These are phyloP conservation scores for Dichetophora obliterata DNA, from an alignment of 2,888 invertebrate species.

Conservation along the genomic window DNA sequence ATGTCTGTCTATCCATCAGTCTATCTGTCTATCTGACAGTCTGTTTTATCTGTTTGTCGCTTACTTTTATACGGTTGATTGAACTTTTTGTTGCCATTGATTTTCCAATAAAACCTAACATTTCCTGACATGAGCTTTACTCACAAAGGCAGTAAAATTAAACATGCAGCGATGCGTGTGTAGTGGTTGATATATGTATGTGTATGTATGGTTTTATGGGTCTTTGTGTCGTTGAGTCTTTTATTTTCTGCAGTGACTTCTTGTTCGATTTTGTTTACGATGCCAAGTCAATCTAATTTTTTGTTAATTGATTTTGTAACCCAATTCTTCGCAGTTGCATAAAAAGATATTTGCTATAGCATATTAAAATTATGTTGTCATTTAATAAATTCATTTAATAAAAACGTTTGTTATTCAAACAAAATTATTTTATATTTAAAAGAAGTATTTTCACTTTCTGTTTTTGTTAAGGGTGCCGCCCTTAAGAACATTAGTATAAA, in stretches of 20 bases:
- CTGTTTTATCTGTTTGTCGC: neutral
- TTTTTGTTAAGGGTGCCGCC: no score
- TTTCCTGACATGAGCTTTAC: neutral
- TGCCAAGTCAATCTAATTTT: neutral
- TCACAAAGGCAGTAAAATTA: neutral
- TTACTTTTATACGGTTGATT: slow-evolving; percentile 17
- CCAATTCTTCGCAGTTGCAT: no score
- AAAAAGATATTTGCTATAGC: no score
- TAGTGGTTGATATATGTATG: neutral
- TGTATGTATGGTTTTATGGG: neutral
- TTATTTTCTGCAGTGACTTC: neutral
- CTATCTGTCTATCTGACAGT: neutral
- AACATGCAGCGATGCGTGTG: neutral
- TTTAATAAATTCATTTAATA: no score
- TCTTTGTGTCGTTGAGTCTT: neutral
- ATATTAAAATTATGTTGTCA: no score
- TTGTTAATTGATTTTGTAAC: no score
- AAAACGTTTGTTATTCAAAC: no score
- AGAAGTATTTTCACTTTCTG: no score
- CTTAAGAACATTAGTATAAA: no score
- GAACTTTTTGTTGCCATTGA: slow-evolving; percentile 29
- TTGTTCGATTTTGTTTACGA: neutral
- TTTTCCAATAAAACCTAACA: slow-evolving; percentile 24
- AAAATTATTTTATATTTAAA: no score
- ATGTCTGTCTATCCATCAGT: neutral